These are phyloP conservation scores for Knipowitschia caucasica DNA, from an alignment of 2,797 vertebrate genomes.

Conservation along the genomic window DNA sequence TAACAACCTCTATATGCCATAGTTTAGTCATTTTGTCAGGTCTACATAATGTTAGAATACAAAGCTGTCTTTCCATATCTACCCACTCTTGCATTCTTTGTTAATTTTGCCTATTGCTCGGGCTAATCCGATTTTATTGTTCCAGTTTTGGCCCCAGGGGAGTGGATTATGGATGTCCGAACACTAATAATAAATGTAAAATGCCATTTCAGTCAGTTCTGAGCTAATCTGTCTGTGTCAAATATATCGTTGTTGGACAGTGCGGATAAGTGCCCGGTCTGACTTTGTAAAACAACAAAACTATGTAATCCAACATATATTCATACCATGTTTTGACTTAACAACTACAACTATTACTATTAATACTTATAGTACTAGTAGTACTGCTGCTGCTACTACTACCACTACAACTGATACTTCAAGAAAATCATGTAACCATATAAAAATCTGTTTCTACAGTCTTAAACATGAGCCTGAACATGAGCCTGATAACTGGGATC, in stretches of 20 bases:
- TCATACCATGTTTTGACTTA: too few species aligned
- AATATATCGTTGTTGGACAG: background rate
- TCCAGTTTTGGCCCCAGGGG: slow-evolving; percentile 18
- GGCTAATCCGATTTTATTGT: slow-evolving; percentile 41
- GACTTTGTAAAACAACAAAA: too few species aligned
- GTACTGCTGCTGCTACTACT: too few species aligned
- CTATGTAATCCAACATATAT: too few species aligned
- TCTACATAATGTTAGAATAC: background rate
- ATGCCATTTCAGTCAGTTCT: slow-evolving; percentile 21
- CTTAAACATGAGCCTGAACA: too few species aligned
- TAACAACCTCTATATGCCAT: background rate
- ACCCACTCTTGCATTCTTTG: background rate
- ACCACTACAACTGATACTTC: too few species aligned
- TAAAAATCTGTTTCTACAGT: too few species aligned
- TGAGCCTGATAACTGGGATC: too few species aligned
- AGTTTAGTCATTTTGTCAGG: background rate
- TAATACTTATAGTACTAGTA: too few species aligned
- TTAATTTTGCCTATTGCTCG: slow-evolving; percentile 5
- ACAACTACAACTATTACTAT: too few species aligned
- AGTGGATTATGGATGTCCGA: slow-evolving; percentile 34
- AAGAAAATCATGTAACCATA: too few species aligned
- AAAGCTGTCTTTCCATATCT: background rate
- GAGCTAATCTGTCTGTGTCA: slow-evolving; percentile 9
- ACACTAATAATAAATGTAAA: slow-evolving; percentile 36
- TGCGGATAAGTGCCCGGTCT: background rate